A percentile compares a stretch with the other conserved stretches of the same genome.
Conservation (phyloP, 92 coral and sea anemone genomes). For the Epizoanthus stellaris region DNA sequence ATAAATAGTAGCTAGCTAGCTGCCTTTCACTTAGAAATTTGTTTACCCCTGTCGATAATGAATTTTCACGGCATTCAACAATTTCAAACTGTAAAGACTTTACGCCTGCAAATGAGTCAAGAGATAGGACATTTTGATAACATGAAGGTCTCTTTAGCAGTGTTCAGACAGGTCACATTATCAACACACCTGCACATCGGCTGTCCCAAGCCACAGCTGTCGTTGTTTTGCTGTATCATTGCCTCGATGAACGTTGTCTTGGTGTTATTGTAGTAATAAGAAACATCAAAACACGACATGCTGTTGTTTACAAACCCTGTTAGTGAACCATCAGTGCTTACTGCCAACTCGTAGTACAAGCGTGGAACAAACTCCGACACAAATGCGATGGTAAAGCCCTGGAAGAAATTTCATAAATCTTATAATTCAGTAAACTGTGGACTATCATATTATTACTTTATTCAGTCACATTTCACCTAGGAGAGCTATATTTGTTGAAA, state of each 20-base stretch:
- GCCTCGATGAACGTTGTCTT: slow-evolving; percentile 13
- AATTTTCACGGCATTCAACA: no score
- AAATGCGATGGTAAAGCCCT: slow-evolving; percentile 96
- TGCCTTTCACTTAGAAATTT: no score
- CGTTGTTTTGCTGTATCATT: slow-evolving; percentile 41
- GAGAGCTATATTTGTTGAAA: no score
- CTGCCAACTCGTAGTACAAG: slow-evolving; percentile 78
- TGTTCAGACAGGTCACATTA: neutral
- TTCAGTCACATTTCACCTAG: no score
- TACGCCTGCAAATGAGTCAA: neutral
- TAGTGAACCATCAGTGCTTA: slow-evolving; percentile 55
- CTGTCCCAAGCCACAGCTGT: slow-evolving; percentile 80
- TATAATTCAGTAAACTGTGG: neutral
- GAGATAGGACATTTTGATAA: neutral
- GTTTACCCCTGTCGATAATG: no score
- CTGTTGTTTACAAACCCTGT: slow-evolving; percentile 83
- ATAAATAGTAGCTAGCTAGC: no score
- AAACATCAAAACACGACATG: slow-evolving; percentile 83
- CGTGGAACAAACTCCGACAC: slow-evolving; percentile 99
- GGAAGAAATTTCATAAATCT: neutral
- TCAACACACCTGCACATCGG: slow-evolving; percentile 85
- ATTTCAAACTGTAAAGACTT: no score
- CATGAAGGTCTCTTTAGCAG: neutral
- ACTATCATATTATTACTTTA: neutral
- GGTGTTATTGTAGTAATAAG: slow-evolving; percentile 64